phyloP scores from a whole-genome alignment of 2,888 invertebrate genomes.

The Acheta domesticus region DNA sequence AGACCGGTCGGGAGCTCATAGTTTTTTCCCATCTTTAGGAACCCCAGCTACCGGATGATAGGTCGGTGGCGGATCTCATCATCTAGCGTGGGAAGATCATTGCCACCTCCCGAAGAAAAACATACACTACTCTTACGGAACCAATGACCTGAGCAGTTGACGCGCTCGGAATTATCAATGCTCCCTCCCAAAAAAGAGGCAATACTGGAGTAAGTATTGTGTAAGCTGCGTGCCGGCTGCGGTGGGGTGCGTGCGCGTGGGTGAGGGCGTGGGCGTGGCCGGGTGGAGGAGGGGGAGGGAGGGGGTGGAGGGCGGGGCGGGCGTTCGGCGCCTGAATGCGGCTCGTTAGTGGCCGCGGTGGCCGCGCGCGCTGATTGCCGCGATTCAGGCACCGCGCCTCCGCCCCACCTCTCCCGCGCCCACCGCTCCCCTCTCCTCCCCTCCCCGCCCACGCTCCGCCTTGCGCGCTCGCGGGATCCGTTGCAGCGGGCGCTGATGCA shows the following conservation, averaged over 20 bases:
- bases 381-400: neutral
- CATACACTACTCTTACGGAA: too few species aligned
- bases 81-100: too few species aligned
- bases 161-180: too few species aligned
- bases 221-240: neutral
- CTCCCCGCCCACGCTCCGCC: neutral
- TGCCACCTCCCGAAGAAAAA: too few species aligned
- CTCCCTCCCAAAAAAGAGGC: too few species aligned
- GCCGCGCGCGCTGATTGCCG: neutral
- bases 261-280: neutral
- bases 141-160: too few species aligned
- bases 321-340: neutral
- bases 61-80: too few species aligned
- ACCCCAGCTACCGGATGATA: too few species aligned
- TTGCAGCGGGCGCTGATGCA: neutral
- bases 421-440: neutral
- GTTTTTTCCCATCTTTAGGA: too few species aligned
- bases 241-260: neutral
- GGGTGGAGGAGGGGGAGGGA: neutral
- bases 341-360: neutral
- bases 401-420: neutral
- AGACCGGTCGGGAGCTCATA: too few species aligned
- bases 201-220: rapidly evolving
- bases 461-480: neutral
- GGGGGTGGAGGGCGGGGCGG: neutral